Evolutionary conservation across 1,140 invertebrate species (phyloP).

Genomic region (Rhynchophorus ferrugineus): DNA sequence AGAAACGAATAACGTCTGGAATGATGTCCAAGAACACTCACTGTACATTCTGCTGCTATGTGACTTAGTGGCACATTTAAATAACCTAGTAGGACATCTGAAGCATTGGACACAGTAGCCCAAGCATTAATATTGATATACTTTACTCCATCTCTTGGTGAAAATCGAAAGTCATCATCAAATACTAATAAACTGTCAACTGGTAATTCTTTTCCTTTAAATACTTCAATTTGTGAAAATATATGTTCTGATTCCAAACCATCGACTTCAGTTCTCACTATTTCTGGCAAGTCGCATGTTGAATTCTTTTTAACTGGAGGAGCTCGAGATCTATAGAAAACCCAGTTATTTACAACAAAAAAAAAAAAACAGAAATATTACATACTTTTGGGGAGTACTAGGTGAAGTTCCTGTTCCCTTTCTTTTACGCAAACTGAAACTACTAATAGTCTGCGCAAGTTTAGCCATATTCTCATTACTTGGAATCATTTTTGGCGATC

Average conservation of each 20-base stretch:
- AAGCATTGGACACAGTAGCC: slow-evolving; percentile 41
- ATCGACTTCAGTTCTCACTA: slow-evolving; percentile 29
- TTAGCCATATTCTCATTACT: slow-evolving; percentile 40
- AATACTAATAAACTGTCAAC: slow-evolving; percentile 54
- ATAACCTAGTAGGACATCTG: slow-evolving; percentile 65
- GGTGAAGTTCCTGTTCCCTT: slow-evolving; percentile 41
- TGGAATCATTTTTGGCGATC: slow-evolving; percentile 31
- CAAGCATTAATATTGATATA: slow-evolving; percentile 82
- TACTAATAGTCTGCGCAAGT: slow-evolving; percentile 39
- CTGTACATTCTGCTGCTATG: slow-evolving; percentile 64
- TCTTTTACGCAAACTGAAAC: slow-evolving; percentile 47
- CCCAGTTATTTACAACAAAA: slow-evolving; percentile 3
- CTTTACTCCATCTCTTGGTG: slow-evolving; percentile 57
- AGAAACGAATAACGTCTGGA: slow-evolving; percentile 65
- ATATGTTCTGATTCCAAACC: slow-evolving; percentile 25
- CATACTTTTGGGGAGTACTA: slow-evolving; percentile 25
- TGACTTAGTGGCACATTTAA: slow-evolving; percentile 71
- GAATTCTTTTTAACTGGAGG: slow-evolving; percentile 37
- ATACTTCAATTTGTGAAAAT: slow-evolving; percentile 24
- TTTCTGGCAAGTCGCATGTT: slow-evolving; percentile 34
- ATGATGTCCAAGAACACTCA: slow-evolving; percentile 68
- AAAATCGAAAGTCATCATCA: slow-evolving; percentile 68
- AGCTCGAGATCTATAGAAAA: slow-evolving; percentile 22
- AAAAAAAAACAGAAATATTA: not conserved
- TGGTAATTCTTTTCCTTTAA: slow-evolving; percentile 33